Evolutionary conservation across 2,888 invertebrate species (phyloP).

Genomic region (Julus scandinavius): DNA sequence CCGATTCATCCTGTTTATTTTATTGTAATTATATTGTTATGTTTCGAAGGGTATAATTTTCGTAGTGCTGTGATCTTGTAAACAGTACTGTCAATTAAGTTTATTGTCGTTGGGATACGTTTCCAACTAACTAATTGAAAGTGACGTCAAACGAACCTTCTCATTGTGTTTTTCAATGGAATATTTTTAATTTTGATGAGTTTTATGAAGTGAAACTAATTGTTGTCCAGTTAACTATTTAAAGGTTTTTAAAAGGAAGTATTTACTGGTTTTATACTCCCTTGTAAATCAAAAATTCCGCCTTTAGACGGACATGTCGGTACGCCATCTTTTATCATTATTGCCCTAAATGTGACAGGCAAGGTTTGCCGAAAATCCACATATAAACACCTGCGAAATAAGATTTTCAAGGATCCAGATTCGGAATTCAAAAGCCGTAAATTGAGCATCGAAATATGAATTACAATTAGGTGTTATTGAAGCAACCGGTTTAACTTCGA

Average conservation of each 20-base stretch:
- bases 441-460: slow-evolving; percentile 1
- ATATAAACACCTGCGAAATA: slow-evolving; percentile 11
- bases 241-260: not conserved
- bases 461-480: not conserved
- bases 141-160: not conserved
- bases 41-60: not conserved
- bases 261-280: not conserved
- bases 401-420: slow-evolving; percentile 19
- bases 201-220: slow-evolving; percentile 23
- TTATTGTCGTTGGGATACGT: not conserved
- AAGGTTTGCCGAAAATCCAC: not conserved
- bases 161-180: not conserved
- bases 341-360: not conserved
- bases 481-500: not conserved
- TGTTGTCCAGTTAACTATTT: not conserved
- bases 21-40: not conserved
- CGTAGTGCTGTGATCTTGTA: not conserved
- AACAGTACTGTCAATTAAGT: not conserved
- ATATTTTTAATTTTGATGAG: not conserved
- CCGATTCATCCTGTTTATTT: not conserved
- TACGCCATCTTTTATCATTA: slow-evolving; percentile 22
- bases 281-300: not conserved
- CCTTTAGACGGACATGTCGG: not conserved
- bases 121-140: not conserved
- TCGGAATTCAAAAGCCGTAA: slow-evolving; percentile 39